phyloP scores from a whole-genome alignment of 2,888 invertebrate species.

The Drosophila histrio region DNA sequence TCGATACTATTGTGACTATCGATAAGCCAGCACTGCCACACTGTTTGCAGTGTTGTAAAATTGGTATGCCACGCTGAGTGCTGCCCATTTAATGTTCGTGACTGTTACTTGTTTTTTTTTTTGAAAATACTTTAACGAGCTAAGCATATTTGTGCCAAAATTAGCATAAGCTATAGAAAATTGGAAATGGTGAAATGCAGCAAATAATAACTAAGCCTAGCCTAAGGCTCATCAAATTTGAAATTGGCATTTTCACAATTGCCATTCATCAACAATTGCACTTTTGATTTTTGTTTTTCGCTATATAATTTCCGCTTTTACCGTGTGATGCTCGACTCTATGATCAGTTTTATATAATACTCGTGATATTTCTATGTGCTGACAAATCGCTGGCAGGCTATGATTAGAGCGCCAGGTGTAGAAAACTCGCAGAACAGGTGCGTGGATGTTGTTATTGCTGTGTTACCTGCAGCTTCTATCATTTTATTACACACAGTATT shows the following conservation, averaged over 20 bases:
- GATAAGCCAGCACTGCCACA: slow-evolving; percentile 11
- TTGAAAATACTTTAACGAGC: slow-evolving; percentile 27
- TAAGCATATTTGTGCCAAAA: slow-evolving; percentile 12
- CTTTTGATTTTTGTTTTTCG: slow-evolving; percentile 43
- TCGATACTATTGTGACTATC: slow-evolving; percentile 14
- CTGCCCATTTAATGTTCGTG: background rate
- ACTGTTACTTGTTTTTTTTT: slow-evolving; percentile 49
- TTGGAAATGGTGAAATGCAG: slow-evolving; percentile 35
- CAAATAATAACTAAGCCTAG: slow-evolving; percentile 37
- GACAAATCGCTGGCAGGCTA: slow-evolving; percentile 19
- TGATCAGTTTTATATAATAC: slow-evolving; percentile 72
- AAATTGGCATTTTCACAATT: slow-evolving; percentile 49
- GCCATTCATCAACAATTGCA: slow-evolving; percentile 46
- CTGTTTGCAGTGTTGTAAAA: slow-evolving; percentile 17
- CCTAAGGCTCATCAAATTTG: slow-evolving; percentile 27
- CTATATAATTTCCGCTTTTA: slow-evolving; percentile 62
- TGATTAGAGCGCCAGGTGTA: slow-evolving; percentile 59
- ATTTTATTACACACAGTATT: slow-evolving; percentile 61
- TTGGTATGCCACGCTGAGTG: background rate
- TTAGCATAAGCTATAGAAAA: slow-evolving; percentile 22
- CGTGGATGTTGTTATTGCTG: slow-evolving; percentile 33
- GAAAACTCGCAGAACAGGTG: slow-evolving; percentile 77
- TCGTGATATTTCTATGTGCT: slow-evolving; percentile 30
- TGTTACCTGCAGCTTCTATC: slow-evolving; percentile 61
- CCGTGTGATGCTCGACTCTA: slow-evolving; percentile 22